phyloP scores from a whole-genome alignment of 2,888 invertebrate species.

The Apotomis capreana region DNA sequence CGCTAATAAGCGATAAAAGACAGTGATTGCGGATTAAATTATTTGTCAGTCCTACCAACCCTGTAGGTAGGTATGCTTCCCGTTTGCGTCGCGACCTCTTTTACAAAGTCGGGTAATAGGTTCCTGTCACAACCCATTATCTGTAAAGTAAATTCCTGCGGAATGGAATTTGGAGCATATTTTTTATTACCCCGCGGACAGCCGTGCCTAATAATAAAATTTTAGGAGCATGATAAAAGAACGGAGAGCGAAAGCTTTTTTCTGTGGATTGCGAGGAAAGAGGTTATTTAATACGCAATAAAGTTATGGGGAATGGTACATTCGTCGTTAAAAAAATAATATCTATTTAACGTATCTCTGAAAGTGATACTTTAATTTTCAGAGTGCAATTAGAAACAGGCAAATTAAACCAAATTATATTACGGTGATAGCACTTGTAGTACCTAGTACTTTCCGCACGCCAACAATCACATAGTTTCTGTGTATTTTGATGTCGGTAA shows the following conservation, averaged over 20 bases:
- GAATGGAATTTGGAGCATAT: slow-evolving; percentile 35
- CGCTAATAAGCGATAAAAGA: too few relatives aligned
- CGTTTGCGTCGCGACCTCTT: neutral
- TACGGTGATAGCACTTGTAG: too few relatives aligned
- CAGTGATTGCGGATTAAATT: too few relatives aligned
- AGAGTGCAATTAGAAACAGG: too few relatives aligned
- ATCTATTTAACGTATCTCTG: neutral
- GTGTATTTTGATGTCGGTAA: too few relatives aligned
- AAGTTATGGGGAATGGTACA: slow-evolving; percentile 1
- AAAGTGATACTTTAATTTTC: too few relatives aligned
- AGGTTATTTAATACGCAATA: slow-evolving; percentile 23
- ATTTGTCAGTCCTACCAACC: too few relatives aligned
- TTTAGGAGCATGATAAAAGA: slow-evolving; percentile 38
- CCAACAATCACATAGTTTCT: too few relatives aligned
- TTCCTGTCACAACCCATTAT: slow-evolving; percentile 27
- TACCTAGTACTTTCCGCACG: too few relatives aligned
- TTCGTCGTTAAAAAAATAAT: neutral
- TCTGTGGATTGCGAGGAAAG: slow-evolving; percentile 18
- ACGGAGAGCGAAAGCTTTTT: slow-evolving; percentile 24
- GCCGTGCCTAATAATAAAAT: slow-evolving; percentile 37
- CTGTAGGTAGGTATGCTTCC: neutral
- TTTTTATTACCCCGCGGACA: slow-evolving; percentile 36
- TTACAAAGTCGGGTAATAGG: slow-evolving; percentile 16
- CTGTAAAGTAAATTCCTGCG: slow-evolving; percentile 28
- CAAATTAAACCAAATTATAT: too few relatives aligned